These are phyloP conservation scores for Pipistrellus pipistrellus DNA, from an alignment of 2,797 vertebrate species.

Conservation along the genomic window DNA sequence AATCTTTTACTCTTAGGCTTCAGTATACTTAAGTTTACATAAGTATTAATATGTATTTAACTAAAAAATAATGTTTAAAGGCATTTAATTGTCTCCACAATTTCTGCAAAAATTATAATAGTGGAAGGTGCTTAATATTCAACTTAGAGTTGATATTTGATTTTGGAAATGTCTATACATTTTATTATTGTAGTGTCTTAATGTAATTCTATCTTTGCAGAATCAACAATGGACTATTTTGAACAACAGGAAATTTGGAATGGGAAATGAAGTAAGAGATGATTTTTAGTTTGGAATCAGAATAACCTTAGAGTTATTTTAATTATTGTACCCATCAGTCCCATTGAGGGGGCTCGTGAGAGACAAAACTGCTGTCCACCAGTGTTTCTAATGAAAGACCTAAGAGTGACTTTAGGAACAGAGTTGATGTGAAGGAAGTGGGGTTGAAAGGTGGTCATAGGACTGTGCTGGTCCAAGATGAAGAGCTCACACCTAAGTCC, in stretches of 20 bases:
- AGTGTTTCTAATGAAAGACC: neutral
- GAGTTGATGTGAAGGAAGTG: rapidly evolving
- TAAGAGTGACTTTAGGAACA: neutral
- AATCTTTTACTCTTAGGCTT: neutral
- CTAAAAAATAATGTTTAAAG: neutral
- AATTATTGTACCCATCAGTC: neutral
- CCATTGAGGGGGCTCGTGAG: neutral
- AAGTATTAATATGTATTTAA: neutral
- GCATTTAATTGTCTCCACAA: neutral
- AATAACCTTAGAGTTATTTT: neutral
- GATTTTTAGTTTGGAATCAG: neutral
- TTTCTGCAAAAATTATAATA: neutral
- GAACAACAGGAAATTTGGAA: neutral
- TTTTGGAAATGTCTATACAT: neutral
- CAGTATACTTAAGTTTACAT: neutral
- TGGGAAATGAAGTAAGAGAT: neutral
- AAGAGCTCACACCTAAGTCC: too few species aligned
- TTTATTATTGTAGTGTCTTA: neutral
- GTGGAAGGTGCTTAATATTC: neutral
- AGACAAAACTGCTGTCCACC: neutral
- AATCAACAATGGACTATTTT: neutral
- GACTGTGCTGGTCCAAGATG: too few species aligned
- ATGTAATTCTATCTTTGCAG: neutral
- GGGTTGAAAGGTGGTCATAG: neutral
- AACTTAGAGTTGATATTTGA: neutral